Conservation (phyloP, 2,888 invertebrate species). For the Empis stercorea region DNA sequence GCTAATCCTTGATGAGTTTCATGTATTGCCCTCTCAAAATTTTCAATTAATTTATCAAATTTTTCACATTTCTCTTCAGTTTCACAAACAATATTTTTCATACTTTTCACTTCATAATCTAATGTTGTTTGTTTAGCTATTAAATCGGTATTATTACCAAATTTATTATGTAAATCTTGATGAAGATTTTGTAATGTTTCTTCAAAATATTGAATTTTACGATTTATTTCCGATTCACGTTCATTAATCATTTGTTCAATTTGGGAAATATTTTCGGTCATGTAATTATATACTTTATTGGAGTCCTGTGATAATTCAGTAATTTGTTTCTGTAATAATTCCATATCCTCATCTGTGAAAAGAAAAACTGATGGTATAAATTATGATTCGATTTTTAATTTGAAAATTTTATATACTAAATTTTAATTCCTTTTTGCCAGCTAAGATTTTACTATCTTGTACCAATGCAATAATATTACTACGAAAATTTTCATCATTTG, state of each 20-base stretch:
- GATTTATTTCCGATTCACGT: too few relatives aligned
- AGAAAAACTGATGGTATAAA: too few relatives aligned
- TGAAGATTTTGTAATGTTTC: conserved; percentile 23
- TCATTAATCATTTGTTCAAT: conserved; percentile 25
- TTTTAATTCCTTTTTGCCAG: too few relatives aligned
- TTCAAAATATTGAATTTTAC: conserved; percentile 27
- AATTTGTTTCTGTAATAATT: conserved; percentile 20
- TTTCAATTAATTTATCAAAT: conserved; percentile 33
- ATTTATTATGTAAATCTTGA: conserved; percentile 26
- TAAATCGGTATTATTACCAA: conserved; percentile 27
- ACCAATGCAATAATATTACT: too few relatives aligned
- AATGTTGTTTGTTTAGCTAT: conserved; percentile 37
- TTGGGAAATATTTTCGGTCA: conserved; percentile 28
- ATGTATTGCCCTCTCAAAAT: conserved; percentile 32
- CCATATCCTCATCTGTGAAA: too few relatives aligned
- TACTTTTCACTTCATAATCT: conserved; percentile 39
- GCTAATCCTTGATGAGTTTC: conserved; percentile 38
- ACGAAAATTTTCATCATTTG: background rate
- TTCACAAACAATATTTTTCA: conserved; percentile 39
- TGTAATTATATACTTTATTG: conserved; percentile 24
- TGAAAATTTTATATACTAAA: too few relatives aligned
- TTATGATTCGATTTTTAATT: too few relatives aligned
- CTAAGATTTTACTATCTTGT: too few relatives aligned
- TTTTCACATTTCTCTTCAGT: conserved; percentile 41
- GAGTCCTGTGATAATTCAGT: conserved; percentile 25